Evolutionary conservation across 2,888 invertebrate species (phyloP).

Genomic region (Pyrrhia umbra): DNA sequence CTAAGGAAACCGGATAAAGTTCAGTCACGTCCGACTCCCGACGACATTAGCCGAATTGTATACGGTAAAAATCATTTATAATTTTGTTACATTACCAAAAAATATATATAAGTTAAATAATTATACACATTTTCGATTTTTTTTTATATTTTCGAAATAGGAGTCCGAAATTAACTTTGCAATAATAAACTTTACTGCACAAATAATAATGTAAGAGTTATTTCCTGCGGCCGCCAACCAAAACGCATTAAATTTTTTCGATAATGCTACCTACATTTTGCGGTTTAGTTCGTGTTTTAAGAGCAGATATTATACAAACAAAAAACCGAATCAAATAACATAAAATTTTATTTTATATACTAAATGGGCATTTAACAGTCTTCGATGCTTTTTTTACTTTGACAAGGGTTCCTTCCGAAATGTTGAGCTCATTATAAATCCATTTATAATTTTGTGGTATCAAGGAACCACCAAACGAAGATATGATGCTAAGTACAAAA

Average conservation of each 20-base stretch:
- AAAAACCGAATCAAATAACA: neutral
- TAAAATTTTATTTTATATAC: conserved; percentile 10
- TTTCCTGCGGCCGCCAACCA: neutral
- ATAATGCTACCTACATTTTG: neutral
- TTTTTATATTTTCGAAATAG: conserved; percentile 29
- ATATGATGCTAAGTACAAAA: conserved; percentile 6
- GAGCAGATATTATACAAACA: neutral
- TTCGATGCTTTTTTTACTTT: conserved; percentile 18
- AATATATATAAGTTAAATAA: neutral
- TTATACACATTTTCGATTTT: no score
- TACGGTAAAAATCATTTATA: conserved; percentile 33
- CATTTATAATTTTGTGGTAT: conserved; percentile 48
- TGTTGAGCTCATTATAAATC: conserved; percentile 49
- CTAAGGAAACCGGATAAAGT: conserved; percentile 66
- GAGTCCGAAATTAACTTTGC: conserved; percentile 8
- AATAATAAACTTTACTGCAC: conserved; percentile 9
- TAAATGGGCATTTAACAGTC: conserved; percentile 2
- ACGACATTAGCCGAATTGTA: conserved; percentile 45
- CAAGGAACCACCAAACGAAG: conserved; percentile 7
- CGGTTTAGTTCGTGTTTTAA: neutral
- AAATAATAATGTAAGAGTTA: conserved; percentile 4
- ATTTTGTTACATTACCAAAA: conserved; percentile 27
- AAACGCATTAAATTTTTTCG: neutral
- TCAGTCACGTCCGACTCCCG: conserved; percentile 69
- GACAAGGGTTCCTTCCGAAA: conserved; percentile 33